Conservation (phyloP, 2,113 vertebrate species). For the Strigops habroptila region DNA sequence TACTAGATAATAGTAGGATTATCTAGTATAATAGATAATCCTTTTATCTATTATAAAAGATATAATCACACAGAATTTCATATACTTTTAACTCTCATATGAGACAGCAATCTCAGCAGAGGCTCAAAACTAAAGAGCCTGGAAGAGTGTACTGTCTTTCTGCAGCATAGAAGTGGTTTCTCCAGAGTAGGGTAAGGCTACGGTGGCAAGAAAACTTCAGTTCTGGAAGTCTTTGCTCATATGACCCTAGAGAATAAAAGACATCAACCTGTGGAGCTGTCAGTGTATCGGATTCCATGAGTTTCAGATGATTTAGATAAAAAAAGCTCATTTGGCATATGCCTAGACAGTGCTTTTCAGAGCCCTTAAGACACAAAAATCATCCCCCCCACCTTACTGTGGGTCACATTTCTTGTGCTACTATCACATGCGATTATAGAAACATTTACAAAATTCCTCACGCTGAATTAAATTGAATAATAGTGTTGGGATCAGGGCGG, state of each 20-base stretch:
- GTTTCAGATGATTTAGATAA: neutral
- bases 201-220: neutral
- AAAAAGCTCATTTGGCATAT: neutral
- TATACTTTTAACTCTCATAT: neutral
- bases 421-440: neutral
- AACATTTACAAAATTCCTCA: conserved; percentile 21
- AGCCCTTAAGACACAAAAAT: neutral
- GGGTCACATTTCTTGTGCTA: neutral
- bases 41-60: neutral
- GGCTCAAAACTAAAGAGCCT: neutral
- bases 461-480: neutral
- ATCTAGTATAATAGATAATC: neutral
- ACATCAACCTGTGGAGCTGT: neutral
- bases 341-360: neutral
- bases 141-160: neutral
- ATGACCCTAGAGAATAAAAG: neutral
- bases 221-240: neutral
- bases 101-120: neutral
- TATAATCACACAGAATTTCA: neutral
- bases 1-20: neutral
- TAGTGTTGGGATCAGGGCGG: neutral
- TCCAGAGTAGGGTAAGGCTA: neutral
- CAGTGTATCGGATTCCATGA: neutral
- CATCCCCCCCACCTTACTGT: accelerated
- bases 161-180: neutral